Evolutionary conservation across 2,888 invertebrate genomes (phyloP).

Genomic region (Meloe dianella): DNA sequence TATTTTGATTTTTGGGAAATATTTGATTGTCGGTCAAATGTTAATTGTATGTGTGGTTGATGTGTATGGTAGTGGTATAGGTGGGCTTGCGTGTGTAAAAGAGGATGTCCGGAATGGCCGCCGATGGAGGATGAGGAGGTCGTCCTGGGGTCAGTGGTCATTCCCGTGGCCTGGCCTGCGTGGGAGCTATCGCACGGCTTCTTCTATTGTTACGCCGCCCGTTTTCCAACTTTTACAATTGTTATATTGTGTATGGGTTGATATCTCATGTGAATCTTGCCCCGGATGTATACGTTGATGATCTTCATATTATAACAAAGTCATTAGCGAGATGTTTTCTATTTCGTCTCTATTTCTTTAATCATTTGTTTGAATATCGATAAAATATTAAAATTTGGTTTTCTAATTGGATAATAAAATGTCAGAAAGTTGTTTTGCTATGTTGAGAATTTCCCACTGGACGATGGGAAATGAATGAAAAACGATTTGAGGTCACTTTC

Average conservation of each 20-base stretch:
- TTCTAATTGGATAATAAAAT: too few relatives aligned
- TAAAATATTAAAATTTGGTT: too few relatives aligned
- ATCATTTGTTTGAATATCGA: too few relatives aligned
- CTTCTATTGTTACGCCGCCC: constrained; percentile 46
- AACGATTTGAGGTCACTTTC: constrained; percentile 25
- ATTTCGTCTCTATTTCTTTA: too few relatives aligned
- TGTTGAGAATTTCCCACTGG: not conserved
- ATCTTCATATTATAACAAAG: not conserved
- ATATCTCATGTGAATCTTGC: constrained; percentile 49
- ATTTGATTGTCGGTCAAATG: not conserved
- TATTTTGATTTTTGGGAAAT: not conserved
- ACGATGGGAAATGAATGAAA: not conserved
- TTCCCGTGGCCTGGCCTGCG: constrained; percentile 52
- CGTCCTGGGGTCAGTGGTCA: constrained; percentile 54
- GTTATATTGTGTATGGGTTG: constrained; percentile 35
- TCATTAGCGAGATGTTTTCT: not conserved
- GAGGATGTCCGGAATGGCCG: constrained; percentile 38
- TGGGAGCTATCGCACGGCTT: constrained; percentile 58
- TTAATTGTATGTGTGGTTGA: not conserved
- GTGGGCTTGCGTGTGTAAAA: constrained; percentile 28
- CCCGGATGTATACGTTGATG: constrained; percentile 35
- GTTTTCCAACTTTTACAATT: constrained; percentile 4
- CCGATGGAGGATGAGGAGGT: constrained; percentile 33
- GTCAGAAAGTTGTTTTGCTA: too few relatives aligned
- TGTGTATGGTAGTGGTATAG: too few relatives aligned